Evolutionary conservation across 2,113 vertebrate species (phyloP).

Genomic region (Cariama cristata): DNA sequence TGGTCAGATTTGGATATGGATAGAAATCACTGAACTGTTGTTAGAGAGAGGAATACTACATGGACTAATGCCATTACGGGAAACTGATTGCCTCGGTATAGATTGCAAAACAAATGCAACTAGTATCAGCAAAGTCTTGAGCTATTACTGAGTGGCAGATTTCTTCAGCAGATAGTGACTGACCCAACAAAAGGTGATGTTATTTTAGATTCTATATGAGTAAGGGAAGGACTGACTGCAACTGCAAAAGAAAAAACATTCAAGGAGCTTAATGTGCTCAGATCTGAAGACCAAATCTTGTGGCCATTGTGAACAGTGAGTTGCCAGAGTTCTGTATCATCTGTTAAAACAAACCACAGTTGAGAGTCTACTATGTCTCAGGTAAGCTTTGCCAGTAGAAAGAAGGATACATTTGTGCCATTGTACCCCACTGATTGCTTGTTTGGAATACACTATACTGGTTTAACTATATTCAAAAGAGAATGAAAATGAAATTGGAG

Average conservation of each 20-base stretch:
- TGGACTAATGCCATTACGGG: accelerated
- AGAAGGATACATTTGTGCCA: not conserved
- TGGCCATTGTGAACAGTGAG: not conserved
- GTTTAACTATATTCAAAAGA: not conserved
- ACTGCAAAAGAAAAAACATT: not conserved
- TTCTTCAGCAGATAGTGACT: not conserved
- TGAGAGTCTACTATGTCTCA: not conserved
- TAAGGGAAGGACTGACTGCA: not conserved
- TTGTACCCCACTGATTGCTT: not conserved
- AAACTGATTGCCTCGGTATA: not conserved
- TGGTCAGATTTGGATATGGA: not conserved
- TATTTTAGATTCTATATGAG: not conserved
- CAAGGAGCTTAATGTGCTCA: not conserved
- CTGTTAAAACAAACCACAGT: not conserved
- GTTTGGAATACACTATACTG: not conserved
- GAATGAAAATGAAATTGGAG: not conserved
- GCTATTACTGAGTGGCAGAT: not conserved
- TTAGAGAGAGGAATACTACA: not conserved
- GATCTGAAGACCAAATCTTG: not conserved
- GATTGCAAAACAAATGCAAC: not conserved
- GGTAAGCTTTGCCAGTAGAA: not conserved
- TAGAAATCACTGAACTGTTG: not conserved
- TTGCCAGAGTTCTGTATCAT: not conserved
- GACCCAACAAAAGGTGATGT: not conserved
- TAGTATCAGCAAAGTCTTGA: not conserved